These are phyloP conservation scores for Drosophila virilis DNA, from an alignment of 1,140 invertebrate genomes.

Conservation along the genomic window DNA sequence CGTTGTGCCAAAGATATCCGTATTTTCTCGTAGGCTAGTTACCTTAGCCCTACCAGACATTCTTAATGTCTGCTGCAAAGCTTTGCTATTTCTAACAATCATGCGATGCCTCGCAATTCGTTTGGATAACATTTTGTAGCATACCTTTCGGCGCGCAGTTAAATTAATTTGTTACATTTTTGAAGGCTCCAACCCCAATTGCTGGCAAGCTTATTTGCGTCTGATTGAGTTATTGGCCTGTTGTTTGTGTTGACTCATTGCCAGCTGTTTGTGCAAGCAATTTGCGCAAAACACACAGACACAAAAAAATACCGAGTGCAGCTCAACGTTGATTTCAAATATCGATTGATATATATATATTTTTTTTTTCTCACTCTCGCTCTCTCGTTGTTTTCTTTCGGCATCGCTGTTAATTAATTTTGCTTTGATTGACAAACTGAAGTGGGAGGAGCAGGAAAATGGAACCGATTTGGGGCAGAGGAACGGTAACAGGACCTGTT, in stretches of 20 bases:
- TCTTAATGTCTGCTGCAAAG: no score
- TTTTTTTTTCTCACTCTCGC: constrained; percentile 4
- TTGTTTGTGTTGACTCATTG: constrained; percentile 51
- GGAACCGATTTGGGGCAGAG: neutral
- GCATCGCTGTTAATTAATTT: constrained; percentile 65
- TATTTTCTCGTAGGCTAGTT: no score
- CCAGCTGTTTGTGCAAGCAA: constrained; percentile 45
- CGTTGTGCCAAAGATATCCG: no score
- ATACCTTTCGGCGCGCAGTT: constrained; percentile 37
- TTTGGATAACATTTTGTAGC: constrained; percentile 28
- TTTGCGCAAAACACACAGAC: constrained; percentile 33
- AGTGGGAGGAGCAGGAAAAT: neutral
- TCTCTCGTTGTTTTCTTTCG: constrained; percentile 7
- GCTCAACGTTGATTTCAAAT: constrained; percentile 31
- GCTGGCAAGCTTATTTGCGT: constrained; percentile 37
- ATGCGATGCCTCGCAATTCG: neutral
- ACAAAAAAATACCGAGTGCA: constrained; percentile 33
- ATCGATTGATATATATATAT: constrained; percentile 38
- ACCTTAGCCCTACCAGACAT: no score
- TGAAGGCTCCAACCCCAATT: neutral
- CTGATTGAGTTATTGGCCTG: constrained; percentile 53
- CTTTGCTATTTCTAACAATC: no score
- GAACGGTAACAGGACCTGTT: neutral
- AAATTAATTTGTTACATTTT: constrained; percentile 10
- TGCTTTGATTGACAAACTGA: constrained; percentile 59